phyloP scores from a whole-genome alignment of 2,888 invertebrate species.

The Hydriomena furcata region DNA sequence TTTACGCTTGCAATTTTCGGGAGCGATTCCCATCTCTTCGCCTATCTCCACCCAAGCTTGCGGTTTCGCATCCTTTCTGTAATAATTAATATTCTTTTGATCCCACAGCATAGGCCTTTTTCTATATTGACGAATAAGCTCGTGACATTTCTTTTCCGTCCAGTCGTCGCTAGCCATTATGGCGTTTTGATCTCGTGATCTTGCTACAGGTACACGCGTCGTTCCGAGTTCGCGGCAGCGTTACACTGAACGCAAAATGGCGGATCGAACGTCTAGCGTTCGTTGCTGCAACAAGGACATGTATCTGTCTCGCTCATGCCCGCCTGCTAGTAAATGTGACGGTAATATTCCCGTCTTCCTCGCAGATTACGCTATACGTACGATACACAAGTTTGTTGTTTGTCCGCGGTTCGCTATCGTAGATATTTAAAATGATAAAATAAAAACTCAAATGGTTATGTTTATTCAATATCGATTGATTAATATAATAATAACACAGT shows the following conservation, averaged over 20 bases:
- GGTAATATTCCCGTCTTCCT: neutral
- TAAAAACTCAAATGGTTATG: too few relatives aligned
- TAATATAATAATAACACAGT: too few relatives aligned
- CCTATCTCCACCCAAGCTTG: constrained; percentile 49
- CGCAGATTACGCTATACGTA: neutral
- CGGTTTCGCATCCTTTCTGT: constrained; percentile 44
- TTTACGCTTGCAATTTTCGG: constrained; percentile 50
- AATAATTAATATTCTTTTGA: constrained; percentile 40
- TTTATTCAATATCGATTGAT: too few relatives aligned
- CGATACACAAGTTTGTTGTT: neutral
- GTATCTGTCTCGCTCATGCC: constrained; percentile 12
- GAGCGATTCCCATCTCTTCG: constrained; percentile 32
- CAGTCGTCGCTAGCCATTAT: constrained; percentile 43
- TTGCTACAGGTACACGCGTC: constrained; percentile 42
- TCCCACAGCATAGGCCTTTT: constrained; percentile 51
- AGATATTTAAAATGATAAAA: too few relatives aligned
- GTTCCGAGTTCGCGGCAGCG: constrained; percentile 47
- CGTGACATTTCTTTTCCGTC: constrained; percentile 48
- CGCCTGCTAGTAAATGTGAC: neutral
- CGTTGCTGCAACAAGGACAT: constrained; percentile 23
- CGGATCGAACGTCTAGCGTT: constrained; percentile 26
- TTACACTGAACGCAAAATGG: constrained; percentile 52
- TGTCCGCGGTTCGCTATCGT: too few relatives aligned
- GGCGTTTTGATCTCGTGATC: constrained; percentile 11
- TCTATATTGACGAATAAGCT: constrained; percentile 50